Evolutionary conservation across 2,113 vertebrate species (phyloP).

Genomic region (Excalfactoria chinensis): DNA sequence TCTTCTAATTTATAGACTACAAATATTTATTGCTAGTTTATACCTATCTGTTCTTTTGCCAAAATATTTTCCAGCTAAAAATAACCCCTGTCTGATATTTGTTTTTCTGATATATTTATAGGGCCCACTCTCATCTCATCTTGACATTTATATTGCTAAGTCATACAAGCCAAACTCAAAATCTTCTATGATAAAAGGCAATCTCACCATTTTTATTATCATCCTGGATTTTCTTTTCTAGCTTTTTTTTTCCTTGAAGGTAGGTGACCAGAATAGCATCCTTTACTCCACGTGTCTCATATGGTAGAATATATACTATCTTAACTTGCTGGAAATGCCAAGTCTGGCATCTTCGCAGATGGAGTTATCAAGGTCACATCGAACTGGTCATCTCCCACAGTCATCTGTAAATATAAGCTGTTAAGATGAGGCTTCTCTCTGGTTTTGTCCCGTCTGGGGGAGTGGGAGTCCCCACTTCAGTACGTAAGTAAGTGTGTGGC

Average conservation of each 20-base stretch:
- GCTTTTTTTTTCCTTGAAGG: not conserved
- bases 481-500: not conserved
- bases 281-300: not conserved
- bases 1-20: not conserved
- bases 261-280: not conserved
- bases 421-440: not conserved
- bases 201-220: not conserved
- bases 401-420: not conserved
- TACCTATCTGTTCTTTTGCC: not conserved
- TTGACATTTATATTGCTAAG: not conserved
- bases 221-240: not conserved
- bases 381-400: not conserved
- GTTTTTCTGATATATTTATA: not conserved
- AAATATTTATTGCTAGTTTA: not conserved
- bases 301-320: not conserved
- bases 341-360: not conserved
- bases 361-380: not conserved
- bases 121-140: not conserved
- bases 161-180: not conserved
- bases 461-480: not conserved
- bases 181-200: not conserved
- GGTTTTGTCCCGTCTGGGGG: not conserved
- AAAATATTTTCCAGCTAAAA: conserved; percentile 10
- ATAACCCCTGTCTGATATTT: not conserved
- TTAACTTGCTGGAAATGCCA: not conserved